phyloP scores from a whole-genome alignment of 2,113 vertebrate species.

The Ceyx melanurus region DNA sequence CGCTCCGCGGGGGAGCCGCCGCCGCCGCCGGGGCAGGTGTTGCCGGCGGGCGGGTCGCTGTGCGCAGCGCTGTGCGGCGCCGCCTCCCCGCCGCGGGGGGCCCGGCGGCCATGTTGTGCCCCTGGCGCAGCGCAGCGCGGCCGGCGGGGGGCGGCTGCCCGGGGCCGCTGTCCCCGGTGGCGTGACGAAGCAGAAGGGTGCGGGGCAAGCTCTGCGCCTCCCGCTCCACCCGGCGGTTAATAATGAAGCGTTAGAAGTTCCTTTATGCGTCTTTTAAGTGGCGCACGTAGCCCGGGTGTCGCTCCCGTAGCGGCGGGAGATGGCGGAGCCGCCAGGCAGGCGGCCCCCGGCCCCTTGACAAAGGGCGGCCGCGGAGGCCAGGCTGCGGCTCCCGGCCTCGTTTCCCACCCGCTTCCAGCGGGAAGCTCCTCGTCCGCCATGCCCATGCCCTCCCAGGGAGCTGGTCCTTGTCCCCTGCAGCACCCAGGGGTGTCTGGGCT shows the following conservation, averaged over 20 bases:
- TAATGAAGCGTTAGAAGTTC: background rate
- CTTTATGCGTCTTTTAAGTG: background rate
- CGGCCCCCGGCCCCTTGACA: background rate
- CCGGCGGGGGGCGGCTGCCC: constrained; percentile 43
- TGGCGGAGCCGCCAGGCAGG: background rate
- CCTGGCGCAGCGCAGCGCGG: background rate
- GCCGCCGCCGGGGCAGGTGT: background rate
- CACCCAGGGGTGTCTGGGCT: accelerated
- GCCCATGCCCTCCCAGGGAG: background rate
- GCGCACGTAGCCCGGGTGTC: background rate
- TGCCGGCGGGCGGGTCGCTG: background rate
- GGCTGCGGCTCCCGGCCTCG: no score
- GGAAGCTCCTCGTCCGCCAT: accelerated
- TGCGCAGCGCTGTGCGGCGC: background rate
- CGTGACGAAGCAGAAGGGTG: background rate
- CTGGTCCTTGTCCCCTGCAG: accelerated
- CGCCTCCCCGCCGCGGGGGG: background rate
- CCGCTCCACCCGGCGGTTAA: background rate
- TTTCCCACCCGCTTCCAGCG: no score
- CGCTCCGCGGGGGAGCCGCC: background rate
- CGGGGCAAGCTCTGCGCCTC: background rate
- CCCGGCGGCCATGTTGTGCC: constrained; percentile 11
- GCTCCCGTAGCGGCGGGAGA: constrained; percentile 4
- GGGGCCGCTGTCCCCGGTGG: background rate
- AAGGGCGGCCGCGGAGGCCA: no score